Base-by-base conservation (phyloP, 2,888 invertebrate species). In the Lycocerus yunnanus region DNA sequence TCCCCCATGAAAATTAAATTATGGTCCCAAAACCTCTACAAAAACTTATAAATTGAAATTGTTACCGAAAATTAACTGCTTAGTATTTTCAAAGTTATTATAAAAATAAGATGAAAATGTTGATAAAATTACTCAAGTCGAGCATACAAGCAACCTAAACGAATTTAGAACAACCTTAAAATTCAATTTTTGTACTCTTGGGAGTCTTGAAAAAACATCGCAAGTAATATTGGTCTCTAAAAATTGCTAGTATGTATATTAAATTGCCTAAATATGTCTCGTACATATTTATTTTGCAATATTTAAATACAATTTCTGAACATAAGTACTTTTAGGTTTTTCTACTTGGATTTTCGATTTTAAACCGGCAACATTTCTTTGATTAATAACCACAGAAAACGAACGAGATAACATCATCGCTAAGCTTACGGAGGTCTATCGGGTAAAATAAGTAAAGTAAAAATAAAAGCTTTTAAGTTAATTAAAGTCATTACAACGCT, bases 61-160 rank as follows among this genome's bases (percentile, higher is more conserved):
- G 16, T 63, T 16, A 18, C 18, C 20, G 16, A 63, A 63, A 63
- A 63, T 63, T 63, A 63, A 63, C 61, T 20, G 20, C 61, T 63
- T 63, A 63, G 61, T 63, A 43, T 43, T 43, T 43, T 43, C 43
- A 43, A 43, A 43, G 61, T 16, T 20, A 63, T 63, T 63, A 63
- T 63, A 63, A 43, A 43, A 63, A 63, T 63, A 63, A 63, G 20
- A 63, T 63, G 61, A 20, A 63, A 63, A 63, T 63, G 61, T 63
- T 63, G 61, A 63, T 63, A 63, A 63, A 63, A 63, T 63, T 63
- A 63, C 61, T 63, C 61, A 63, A 63, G 18, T 63, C 61, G 61
- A 63, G 61, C 61, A 18, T 63, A 63, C 20, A 63, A 18, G 61
- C 18, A 63, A 63, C 15, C 61, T 63, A 63, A 63, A 16, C 20